Percentiles rank a stretch among this genome's conserved stretches.
Evolutionary conservation across 30 jellyfish, hydroid and myxozoan species (phyloP).

Genomic region (Clytia hemisphaerica): DNA sequence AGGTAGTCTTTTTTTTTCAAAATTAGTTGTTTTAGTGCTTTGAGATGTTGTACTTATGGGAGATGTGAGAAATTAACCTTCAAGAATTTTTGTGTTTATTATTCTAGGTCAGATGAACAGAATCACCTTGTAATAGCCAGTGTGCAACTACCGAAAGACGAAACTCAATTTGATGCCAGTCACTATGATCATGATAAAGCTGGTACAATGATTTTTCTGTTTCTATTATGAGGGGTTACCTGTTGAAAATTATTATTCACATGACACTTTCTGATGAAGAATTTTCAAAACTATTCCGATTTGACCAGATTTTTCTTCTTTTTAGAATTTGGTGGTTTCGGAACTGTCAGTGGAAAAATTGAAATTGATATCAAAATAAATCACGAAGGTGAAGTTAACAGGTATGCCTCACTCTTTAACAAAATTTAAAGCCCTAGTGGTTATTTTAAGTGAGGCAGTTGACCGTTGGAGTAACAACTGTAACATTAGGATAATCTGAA

Average conservation of each 20-base stretch:
- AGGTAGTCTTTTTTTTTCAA: too few species aligned
- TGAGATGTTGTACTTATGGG: background rate
- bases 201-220: conserved; percentile 30
- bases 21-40: background rate
- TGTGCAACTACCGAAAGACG: conserved; percentile 89
- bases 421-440: too few species aligned
- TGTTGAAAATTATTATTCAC: background rate
- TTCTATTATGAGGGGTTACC: background rate
- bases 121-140: conserved; percentile 90
- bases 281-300: background rate
- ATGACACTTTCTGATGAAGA: background rate
- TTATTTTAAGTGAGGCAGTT: too few species aligned
- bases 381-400: conserved; percentile 99
- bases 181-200: conserved; percentile 90
- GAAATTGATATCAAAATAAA: conserved; percentile 89
- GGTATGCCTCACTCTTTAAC: too few species aligned
- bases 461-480: too few species aligned
- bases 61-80: background rate
- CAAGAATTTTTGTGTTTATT: background rate
- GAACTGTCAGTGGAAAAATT: conserved; percentile 91
- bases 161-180: conserved; percentile 90
- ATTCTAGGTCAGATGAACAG: conserved; percentile 88
- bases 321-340: conserved; percentile 98
- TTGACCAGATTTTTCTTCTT: background rate
- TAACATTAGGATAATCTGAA: too few species aligned